Percentiles rank a stretch among this genome's conserved stretches.
phyloP scores from a whole-genome alignment of 2,113 vertebrate genomes.

The Trogon surrucura region DNA sequence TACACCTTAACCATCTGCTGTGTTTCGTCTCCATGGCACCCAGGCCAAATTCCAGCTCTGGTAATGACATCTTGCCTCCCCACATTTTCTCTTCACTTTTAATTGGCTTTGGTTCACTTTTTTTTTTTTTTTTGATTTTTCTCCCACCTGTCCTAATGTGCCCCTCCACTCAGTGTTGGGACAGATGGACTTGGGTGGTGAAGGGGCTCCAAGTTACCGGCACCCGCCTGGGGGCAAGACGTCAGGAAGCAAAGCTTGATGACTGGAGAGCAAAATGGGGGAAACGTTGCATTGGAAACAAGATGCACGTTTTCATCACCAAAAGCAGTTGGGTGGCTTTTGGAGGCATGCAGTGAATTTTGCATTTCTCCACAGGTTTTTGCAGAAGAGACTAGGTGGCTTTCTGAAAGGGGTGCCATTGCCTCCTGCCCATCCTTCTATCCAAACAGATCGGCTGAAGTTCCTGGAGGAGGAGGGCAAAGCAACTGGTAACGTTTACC shows the following conservation, averaged over 20 bases:
- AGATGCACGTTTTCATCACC: not conserved
- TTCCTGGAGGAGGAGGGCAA: not conserved
- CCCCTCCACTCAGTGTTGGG: accelerated
- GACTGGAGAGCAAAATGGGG: not conserved
- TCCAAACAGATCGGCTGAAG: not conserved
- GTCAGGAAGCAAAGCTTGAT: not conserved
- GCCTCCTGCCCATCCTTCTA: not conserved
- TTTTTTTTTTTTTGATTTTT: no score
- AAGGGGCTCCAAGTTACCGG: not conserved
- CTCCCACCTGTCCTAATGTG: not conserved
- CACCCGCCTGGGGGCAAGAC: not conserved
- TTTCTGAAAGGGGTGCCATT: not conserved
- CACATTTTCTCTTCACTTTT: not conserved
- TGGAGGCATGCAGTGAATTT: not conserved
- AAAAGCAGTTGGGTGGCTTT: not conserved
- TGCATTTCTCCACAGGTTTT: not conserved
- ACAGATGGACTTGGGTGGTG: not conserved
- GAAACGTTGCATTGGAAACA: not conserved
- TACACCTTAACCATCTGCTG: conserved; percentile 67
- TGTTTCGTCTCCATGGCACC: conserved; percentile 63
- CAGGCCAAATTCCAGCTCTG: conserved; percentile 62
- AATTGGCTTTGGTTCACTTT: not conserved
- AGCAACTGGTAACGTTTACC: not conserved
- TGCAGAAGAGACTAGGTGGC: not conserved
- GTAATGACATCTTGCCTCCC: conserved; percentile 33